Percentiles rank a stretch among this genome's conserved stretches.
phyloP scores from a whole-genome alignment of 1,140 invertebrate species.

The Ganaspis sp. region DNA sequence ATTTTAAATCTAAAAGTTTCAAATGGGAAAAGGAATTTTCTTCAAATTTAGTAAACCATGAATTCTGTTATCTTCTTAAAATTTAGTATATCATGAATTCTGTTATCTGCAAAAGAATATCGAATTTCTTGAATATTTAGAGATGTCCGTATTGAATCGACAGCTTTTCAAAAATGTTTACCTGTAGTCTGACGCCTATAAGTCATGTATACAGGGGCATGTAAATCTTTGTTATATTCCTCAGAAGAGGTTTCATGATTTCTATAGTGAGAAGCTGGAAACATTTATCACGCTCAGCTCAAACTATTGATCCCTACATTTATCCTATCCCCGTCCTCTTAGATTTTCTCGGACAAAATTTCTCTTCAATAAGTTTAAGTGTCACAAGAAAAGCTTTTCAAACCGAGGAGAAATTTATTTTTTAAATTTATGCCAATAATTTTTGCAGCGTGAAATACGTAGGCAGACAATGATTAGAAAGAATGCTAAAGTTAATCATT shows the following conservation, averaged over 20 bases:
- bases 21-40: too few species aligned
- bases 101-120: too few species aligned
- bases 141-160: background rate
- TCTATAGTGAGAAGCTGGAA: background rate
- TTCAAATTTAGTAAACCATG: too few species aligned
- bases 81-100: too few species aligned
- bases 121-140: too few species aligned
- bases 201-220: background rate
- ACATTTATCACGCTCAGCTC: background rate
- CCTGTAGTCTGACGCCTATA: background rate
- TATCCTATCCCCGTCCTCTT: background rate
- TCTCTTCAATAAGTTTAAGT: background rate
- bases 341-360: background rate
- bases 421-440: background rate
- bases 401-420: background rate
- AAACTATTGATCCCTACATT: constrained; percentile 12
- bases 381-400: constrained; percentile 3
- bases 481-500: too few species aligned
- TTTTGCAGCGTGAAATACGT: too few species aligned
- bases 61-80: too few species aligned
- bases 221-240: constrained; percentile 1
- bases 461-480: too few species aligned
- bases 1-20: too few species aligned
- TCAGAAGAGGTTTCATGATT: constrained; percentile 14
- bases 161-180: background rate